These are phyloP conservation scores for Drosophila rellima DNA, from an alignment of 2,888 invertebrate genomes.

Conservation along the genomic window DNA sequence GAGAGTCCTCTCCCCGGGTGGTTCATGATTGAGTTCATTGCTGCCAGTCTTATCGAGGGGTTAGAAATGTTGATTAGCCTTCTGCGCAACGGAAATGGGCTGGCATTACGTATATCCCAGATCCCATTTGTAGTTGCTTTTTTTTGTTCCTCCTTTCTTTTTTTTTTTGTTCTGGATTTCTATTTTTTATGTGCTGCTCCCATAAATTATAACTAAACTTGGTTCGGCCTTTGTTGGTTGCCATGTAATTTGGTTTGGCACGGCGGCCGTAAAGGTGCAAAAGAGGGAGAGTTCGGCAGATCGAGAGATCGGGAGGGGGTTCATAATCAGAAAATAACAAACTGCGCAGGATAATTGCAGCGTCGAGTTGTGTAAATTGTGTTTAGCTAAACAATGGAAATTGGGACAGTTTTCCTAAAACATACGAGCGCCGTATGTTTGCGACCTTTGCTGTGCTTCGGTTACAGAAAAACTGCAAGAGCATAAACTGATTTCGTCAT, in stretches of 20 bases:
- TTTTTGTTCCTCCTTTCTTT: conserved; percentile 21
- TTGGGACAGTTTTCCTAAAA: conserved; percentile 29
- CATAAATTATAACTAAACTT: conserved; percentile 76
- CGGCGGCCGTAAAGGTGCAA: conserved; percentile 53
- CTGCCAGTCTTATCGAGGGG: conserved; percentile 56
- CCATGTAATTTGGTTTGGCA: conserved; percentile 78
- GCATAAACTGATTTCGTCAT: conserved; percentile 1
- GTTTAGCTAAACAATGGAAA: conserved; percentile 64
- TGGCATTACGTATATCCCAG: conserved; percentile 39
- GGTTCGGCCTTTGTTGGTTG: conserved; percentile 65
- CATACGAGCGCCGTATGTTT: not conserved
- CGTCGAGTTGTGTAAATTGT: conserved; percentile 69
- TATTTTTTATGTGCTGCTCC: conserved; percentile 40
- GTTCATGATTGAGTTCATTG: conserved; percentile 47
- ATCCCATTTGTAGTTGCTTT: conserved; percentile 49
- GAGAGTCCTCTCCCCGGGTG: conserved; percentile 64
- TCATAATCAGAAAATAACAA: conserved; percentile 76
- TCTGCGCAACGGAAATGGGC: conserved; percentile 81
- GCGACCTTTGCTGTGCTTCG: conserved; percentile 3
- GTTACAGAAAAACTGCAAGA: conserved; percentile 21
- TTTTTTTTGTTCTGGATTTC: conserved; percentile 13
- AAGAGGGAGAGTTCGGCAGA: not conserved
- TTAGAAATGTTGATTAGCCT: conserved; percentile 77
- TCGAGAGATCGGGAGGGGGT: conserved; percentile 4
- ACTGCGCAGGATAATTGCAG: conserved; percentile 77